These are phyloP conservation scores for Nicator chloris DNA, from an alignment of 2,113 vertebrate genomes.

Conservation along the genomic window DNA sequence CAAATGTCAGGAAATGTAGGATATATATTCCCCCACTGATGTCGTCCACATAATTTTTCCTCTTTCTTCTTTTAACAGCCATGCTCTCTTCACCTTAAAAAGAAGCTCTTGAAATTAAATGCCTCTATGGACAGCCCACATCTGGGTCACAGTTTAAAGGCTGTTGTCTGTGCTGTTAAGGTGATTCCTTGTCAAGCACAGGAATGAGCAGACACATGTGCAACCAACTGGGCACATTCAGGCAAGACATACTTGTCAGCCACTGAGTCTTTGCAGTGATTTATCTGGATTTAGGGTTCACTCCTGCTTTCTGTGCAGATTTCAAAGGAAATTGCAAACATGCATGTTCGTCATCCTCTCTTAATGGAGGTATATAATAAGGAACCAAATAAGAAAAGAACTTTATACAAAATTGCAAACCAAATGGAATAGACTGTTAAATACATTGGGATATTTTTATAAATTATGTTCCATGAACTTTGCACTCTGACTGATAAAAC, in stretches of 20 bases:
- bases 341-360: not conserved
- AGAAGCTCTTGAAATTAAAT: not conserved
- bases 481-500: not conserved
- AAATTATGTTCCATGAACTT: not conserved
- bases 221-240: constrained; percentile 8
- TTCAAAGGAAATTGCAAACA: constrained; percentile 43
- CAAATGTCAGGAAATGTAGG: not conserved
- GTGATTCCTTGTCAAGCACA: constrained; percentile 9
- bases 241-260: constrained; percentile 20
- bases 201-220: constrained; percentile 24
- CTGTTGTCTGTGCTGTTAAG: not conserved
- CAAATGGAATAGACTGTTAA: not conserved
- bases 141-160: constrained; percentile 28
- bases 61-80: not conserved
- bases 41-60: not conserved
- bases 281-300: constrained; percentile 22
- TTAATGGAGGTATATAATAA: not conserved
- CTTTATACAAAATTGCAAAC: not conserved
- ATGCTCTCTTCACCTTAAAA: not conserved
- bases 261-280: constrained; percentile 3
- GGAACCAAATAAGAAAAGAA: not conserved
- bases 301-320: not conserved
- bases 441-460: not conserved
- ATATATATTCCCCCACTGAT: not conserved
- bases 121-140: not conserved